phyloP scores from a whole-genome alignment of 2,113 vertebrate genomes.

The Cebus imitator region DNA sequence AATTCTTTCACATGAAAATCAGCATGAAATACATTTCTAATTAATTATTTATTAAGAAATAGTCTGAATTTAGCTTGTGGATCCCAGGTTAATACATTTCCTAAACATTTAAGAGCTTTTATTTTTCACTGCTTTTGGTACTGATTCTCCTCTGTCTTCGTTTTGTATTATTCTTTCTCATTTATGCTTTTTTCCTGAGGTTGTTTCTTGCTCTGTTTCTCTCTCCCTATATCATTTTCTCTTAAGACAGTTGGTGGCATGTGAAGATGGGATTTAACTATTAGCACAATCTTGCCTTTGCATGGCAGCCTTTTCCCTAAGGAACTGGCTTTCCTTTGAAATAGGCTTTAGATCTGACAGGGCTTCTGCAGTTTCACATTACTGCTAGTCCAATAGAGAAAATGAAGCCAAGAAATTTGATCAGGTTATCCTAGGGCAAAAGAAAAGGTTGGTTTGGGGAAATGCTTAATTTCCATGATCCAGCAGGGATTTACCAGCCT shows the following conservation, averaged over 20 bases:
- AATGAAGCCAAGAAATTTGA: conserved; percentile 51
- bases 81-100: background rate
- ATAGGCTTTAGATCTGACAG: conserved; percentile 52
- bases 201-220: background rate
- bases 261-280: conserved; percentile 77
- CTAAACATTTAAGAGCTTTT: background rate
- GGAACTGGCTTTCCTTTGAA: conserved; percentile 64
- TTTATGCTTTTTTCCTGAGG: background rate
- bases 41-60: background rate
- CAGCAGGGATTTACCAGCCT: conserved; percentile 8
- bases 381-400: conserved; percentile 60
- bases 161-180: background rate
- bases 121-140: background rate
- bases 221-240: background rate
- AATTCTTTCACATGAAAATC: background rate
- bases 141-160: background rate
- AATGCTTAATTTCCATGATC: conserved; percentile 53
- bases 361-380: conserved; percentile 61
- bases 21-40: background rate
- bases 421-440: conserved; percentile 56
- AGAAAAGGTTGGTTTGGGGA: background rate
- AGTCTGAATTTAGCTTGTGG: background rate
- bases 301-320: conserved; percentile 44
- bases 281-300: conserved; percentile 72
- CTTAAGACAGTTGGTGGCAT: conserved; percentile 62